Conservation (phyloP, 2,797 vertebrate species). For the Oreonectes daqikongensis region DNA sequence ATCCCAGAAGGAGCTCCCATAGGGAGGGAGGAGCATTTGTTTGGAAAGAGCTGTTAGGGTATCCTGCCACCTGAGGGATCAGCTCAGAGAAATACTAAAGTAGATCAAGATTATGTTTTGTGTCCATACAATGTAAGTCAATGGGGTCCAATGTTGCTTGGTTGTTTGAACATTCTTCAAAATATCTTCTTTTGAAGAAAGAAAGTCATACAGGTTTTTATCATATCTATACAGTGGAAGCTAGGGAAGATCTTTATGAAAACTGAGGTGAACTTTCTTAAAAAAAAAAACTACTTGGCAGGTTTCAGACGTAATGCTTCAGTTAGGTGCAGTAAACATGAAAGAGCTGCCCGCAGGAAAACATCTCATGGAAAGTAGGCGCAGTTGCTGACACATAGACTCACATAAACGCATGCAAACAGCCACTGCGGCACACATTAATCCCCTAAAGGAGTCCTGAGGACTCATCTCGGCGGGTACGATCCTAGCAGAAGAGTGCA, state of each 20-base stretch:
- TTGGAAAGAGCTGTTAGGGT: slow-evolving; percentile 42
- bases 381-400: slow-evolving; percentile 38
- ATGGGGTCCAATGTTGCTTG: too few species aligned
- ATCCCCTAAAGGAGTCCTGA: slow-evolving; percentile 78
- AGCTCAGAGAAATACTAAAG: slow-evolving; percentile 41
- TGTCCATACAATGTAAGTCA: too few species aligned
- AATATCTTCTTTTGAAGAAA: too few species aligned
- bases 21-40: slow-evolving; percentile 47
- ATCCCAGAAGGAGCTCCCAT: slow-evolving; percentile 49
- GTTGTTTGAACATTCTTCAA: too few species aligned
- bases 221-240: too few species aligned
- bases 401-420: slow-evolving; percentile 47
- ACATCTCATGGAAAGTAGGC: slow-evolving; percentile 47
- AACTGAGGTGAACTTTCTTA: neutral
- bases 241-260: too few species aligned
- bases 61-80: slow-evolving; percentile 32
- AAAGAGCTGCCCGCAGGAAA: slow-evolving; percentile 22
- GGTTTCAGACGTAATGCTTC: slow-evolving; percentile 5
- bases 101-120: too few species aligned
- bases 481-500: slow-evolving; percentile 59
- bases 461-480: slow-evolving; percentile 65
- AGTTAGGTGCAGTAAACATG: slow-evolving; percentile 21
- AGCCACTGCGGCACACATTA: slow-evolving; percentile 52
- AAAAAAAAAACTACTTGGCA: slow-evolving; percentile 32
- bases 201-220: too few species aligned